Conservation (phyloP, 1,140 invertebrate genomes). For the Zelostemma sp. region DNA sequence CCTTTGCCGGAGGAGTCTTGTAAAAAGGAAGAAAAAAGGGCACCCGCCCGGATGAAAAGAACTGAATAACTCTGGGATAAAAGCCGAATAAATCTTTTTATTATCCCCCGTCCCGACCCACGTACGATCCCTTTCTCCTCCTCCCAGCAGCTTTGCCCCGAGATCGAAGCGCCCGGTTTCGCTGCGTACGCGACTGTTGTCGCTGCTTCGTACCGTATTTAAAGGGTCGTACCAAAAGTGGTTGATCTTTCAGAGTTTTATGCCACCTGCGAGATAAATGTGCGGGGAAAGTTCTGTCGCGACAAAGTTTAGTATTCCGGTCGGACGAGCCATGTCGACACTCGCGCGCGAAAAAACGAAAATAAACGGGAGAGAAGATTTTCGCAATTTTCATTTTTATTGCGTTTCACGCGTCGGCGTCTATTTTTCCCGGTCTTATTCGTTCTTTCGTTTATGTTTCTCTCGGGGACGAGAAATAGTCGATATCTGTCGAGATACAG, state of each 20-base stretch:
- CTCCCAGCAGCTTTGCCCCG: constrained; percentile 15
- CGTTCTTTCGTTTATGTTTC: no score
- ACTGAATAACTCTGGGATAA: constrained; percentile 69
- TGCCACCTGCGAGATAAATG: no score
- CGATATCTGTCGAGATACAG: no score
- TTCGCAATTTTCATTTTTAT: no score
- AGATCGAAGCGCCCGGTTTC: background rate
- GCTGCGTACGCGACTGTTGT: constrained; percentile 25
- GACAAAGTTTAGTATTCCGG: no score
- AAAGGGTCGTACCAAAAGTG: constrained; percentile 19
- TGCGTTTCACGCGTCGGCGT: no score
- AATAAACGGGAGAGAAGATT: no score
- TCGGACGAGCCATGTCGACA: no score
- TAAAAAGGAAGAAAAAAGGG: constrained; percentile 57
- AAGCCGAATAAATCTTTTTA: constrained; percentile 71
- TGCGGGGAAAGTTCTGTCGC: no score
- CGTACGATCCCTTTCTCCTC: constrained; percentile 39
- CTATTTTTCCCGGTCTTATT: no score
- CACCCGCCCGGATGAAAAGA: constrained; percentile 64
- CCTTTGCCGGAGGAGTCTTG: constrained; percentile 57
- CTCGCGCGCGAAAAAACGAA: no score
- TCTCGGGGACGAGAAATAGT: no score
- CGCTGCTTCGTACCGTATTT: constrained; percentile 21
- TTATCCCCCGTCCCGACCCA: constrained; percentile 62
- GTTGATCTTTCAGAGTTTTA: constrained; percentile 26